Conservation (phyloP, 2,888 invertebrate genomes). For the Drosophila melanosoma region DNA sequence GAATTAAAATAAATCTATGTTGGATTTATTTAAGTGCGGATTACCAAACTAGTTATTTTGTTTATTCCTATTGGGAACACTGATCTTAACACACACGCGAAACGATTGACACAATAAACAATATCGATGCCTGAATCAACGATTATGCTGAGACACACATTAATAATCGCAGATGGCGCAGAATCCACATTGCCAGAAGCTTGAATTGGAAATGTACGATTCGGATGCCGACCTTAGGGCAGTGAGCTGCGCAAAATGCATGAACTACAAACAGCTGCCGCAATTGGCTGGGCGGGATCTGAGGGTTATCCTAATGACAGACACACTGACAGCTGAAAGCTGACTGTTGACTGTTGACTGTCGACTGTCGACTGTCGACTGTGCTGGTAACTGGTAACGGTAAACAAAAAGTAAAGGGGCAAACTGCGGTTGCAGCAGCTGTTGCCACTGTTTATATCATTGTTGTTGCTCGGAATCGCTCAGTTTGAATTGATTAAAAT, state of each 20-base stretch:
- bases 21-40: background rate
- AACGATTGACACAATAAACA: background rate
- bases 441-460: background rate
- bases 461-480: constrained; percentile 17
- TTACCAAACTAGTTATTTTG: background rate
- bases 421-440: constrained; percentile 8
- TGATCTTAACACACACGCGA: background rate
- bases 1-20: background rate
- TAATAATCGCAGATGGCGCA: constrained; percentile 6
- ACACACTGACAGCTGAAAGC: constrained; percentile 3
- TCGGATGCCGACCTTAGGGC: background rate
- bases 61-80: background rate
- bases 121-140: background rate
- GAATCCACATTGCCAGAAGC: constrained; percentile 2
- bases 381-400: constrained; percentile 16
- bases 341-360: constrained; percentile 1
- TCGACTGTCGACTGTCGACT: background rate
- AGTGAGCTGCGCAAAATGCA: background rate
- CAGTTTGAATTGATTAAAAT: constrained; percentile 71
- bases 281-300: background rate
- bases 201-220: background rate
- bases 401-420: constrained; percentile 14
- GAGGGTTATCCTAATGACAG: constrained; percentile 11
- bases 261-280: background rate
- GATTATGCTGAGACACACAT: constrained; percentile 6